Percentiles rank a stretch among this genome's conserved stretches.
Evolutionary conservation across 1,140 invertebrate species (phyloP).

Genomic region (Zaprionus gabonicus): DNA sequence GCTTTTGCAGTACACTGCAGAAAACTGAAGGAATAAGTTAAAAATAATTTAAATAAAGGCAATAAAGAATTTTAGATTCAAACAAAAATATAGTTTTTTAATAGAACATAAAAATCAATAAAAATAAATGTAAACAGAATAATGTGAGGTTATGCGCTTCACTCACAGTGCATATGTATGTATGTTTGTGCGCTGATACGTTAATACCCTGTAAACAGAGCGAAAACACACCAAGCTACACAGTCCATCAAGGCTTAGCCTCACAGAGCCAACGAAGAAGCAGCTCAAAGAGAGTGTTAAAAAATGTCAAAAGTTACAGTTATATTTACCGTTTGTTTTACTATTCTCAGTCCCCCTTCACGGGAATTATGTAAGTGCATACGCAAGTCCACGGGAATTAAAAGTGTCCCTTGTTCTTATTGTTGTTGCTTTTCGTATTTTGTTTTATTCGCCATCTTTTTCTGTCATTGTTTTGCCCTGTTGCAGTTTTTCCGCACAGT

Average conservation of each 20-base stretch:
- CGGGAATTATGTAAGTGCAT: neutral
- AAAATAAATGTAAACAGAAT: neutral
- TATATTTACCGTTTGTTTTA: neutral
- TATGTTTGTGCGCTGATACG: neutral
- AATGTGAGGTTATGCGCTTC: neutral
- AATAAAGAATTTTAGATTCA: neutral
- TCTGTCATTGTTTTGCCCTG: constrained; percentile 41
- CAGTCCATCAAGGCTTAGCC: neutral
- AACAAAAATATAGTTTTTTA: neutral
- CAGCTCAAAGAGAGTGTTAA: neutral
- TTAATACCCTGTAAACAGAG: neutral
- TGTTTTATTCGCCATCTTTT: constrained; percentile 9
- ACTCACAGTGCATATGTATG: neutral
- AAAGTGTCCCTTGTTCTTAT: neutral
- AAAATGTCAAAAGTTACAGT: neutral
- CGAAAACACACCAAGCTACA: neutral
- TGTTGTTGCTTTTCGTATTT: constrained; percentile 7
- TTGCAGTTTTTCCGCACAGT: constrained; percentile 42
- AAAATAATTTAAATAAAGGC: neutral
- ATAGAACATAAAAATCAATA: neutral
- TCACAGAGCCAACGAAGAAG: neutral
- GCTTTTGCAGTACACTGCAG: constrained; percentile 13
- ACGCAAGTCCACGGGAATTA: neutral
- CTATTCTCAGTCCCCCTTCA: neutral
- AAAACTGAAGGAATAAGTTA: neutral